Conservation (phyloP, 2,797 vertebrate species). For the Argya squamiceps region DNA sequence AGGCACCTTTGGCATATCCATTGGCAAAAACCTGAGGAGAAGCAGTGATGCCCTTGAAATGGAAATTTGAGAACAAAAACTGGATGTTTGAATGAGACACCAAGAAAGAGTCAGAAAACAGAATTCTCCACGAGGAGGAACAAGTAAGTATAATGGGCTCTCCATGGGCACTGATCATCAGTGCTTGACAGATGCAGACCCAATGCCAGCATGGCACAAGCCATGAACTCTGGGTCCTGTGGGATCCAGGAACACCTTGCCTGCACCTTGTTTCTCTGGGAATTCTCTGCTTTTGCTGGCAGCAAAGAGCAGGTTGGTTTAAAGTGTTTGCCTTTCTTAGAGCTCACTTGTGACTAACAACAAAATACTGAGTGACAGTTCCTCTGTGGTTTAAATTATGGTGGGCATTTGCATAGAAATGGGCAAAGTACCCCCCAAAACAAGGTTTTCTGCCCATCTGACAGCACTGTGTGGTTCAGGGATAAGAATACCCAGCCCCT, state of each 20-base stretch:
- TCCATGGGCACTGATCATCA: background rate
- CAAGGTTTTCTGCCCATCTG: background rate
- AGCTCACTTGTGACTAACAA: background rate
- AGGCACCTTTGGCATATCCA: background rate
- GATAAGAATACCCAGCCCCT: background rate
- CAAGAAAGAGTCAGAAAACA: background rate
- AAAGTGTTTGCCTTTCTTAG: background rate
- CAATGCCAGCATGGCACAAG: background rate
- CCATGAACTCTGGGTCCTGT: background rate
- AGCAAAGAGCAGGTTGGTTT: background rate
- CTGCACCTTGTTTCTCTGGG: background rate
- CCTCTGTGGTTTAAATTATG: background rate
- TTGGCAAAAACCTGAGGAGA: background rate
- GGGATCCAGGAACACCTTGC: background rate
- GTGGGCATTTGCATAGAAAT: background rate
- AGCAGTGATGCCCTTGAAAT: background rate
- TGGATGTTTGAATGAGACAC: background rate
- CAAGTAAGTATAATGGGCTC: background rate
- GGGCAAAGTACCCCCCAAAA: background rate
- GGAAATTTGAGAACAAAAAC: background rate
- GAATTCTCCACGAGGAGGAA: background rate
- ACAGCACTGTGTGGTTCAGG: background rate
- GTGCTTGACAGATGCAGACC: background rate
- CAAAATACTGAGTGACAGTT: background rate
- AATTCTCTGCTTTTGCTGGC: background rate